A percentile compares a stretch with the other conserved stretches of the same genome.
phyloP scores from a whole-genome alignment of 1,140 invertebrate species.

The Maconellicoccus hirsutus region DNA sequence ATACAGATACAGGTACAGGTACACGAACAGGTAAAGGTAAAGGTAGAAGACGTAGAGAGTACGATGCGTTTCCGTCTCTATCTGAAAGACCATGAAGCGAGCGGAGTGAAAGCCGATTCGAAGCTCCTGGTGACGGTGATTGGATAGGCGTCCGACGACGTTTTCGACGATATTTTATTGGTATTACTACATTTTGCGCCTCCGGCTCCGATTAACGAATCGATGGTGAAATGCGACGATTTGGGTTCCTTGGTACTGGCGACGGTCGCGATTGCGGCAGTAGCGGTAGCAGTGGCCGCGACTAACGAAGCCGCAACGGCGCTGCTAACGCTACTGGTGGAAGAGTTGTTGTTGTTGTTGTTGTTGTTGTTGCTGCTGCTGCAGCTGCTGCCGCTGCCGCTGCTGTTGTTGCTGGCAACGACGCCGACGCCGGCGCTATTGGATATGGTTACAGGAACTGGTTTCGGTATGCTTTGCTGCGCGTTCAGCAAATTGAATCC shows the following conservation, averaged over 20 bases:
- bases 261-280: neutral
- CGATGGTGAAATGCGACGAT: neutral
- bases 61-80: too few relatives aligned
- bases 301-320: conserved; percentile 16
- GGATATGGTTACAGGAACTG: conserved; percentile 30
- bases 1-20: too few relatives aligned
- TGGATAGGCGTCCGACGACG: conserved; percentile 1
- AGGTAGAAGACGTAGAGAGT: too few relatives aligned
- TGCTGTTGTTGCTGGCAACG: conserved; percentile 40
- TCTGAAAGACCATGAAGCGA: conserved; percentile 17
- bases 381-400: conserved; percentile 34
- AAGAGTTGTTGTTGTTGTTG: conserved; percentile 37
- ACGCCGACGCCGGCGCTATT: conserved; percentile 32
- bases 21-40: too few relatives aligned
- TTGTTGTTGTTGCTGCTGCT: conserved; percentile 37
- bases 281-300: conserved; percentile 33
- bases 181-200: neutral
- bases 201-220: neutral
- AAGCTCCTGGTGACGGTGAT: conserved; percentile 28
- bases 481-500: conserved; percentile 34
- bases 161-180: conserved; percentile 1
- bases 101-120: conserved; percentile 32
- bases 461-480: conserved; percentile 38
- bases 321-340: too few relatives aligned
- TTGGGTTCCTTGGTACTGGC: conserved; percentile 4